Percentiles rank a stretch among this genome's conserved stretches.
Evolutionary conservation across 2,797 vertebrate species (phyloP).

Genomic region (Pogoniulus pusillus): DNA sequence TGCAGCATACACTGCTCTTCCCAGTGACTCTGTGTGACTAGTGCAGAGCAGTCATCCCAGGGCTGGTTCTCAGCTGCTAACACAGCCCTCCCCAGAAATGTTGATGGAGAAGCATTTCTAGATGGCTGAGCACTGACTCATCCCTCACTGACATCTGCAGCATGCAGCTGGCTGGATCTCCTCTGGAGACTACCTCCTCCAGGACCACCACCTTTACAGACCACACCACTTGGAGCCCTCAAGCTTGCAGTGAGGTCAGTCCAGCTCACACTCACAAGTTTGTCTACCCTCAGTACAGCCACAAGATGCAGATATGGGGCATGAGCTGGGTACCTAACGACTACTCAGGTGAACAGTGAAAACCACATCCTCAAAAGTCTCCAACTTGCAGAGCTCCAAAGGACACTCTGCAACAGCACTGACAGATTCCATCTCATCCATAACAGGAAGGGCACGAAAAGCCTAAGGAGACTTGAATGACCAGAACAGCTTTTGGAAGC

Average conservation of each 20-base stretch:
- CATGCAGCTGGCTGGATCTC: neutral
- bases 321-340: too few species aligned
- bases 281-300: neutral
- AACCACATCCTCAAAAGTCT: accelerated
- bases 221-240: neutral
- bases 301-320: accelerated
- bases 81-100: neutral
- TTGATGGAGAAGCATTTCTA: neutral
- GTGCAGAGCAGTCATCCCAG: neutral
- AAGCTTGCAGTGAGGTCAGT: too few species aligned
- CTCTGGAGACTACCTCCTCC: neutral
- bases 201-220: neutral
- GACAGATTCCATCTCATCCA: too few species aligned
- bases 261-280: neutral
- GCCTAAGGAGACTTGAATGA: neutral
- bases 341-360: neutral
- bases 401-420: neutral
- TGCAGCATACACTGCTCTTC: neutral
- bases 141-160: neutral
- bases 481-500: neutral
- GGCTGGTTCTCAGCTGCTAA: neutral
- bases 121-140: neutral
- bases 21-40: accelerated
- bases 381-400: neutral
- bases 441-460: neutral